These are phyloP conservation scores for Diuraphis noxia DNA, from an alignment of 1,140 invertebrate genomes.

Conservation along the genomic window DNA sequence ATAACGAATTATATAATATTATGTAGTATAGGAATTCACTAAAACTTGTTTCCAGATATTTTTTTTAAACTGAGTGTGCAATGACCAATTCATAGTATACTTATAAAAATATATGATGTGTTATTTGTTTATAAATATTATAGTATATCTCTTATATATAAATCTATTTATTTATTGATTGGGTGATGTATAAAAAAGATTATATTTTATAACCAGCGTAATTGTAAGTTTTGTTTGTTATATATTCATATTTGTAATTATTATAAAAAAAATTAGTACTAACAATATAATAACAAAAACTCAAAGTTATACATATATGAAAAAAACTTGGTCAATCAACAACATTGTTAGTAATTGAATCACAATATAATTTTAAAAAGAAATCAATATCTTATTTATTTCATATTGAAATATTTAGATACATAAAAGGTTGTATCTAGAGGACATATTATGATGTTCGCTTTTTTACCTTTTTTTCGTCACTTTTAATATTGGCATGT, in stretches of 20 bases:
- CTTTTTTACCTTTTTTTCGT: background rate
- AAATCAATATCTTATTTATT: background rate
- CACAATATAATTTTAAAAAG: background rate
- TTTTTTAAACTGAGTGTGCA: background rate
- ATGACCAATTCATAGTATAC: background rate
- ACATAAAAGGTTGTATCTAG: too few relatives aligned
- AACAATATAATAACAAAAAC: background rate
- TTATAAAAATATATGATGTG: too few relatives aligned
- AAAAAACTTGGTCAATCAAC: background rate
- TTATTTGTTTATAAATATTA: background rate
- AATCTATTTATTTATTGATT: background rate
- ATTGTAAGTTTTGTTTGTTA: background rate
- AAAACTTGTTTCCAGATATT: background rate
- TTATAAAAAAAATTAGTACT: background rate
- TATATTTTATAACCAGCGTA: background rate
- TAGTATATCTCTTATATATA: background rate
- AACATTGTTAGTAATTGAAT: background rate
- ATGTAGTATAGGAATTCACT: background rate
- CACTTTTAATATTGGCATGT: background rate
- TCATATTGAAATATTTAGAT: background rate
- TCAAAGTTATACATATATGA: background rate
- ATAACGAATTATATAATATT: background rate
- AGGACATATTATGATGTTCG: too few relatives aligned
- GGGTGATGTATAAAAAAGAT: background rate
- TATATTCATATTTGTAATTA: background rate